phyloP scores from a whole-genome alignment of 2,113 vertebrate species.

The Rhinoptilus africanus region DNA sequence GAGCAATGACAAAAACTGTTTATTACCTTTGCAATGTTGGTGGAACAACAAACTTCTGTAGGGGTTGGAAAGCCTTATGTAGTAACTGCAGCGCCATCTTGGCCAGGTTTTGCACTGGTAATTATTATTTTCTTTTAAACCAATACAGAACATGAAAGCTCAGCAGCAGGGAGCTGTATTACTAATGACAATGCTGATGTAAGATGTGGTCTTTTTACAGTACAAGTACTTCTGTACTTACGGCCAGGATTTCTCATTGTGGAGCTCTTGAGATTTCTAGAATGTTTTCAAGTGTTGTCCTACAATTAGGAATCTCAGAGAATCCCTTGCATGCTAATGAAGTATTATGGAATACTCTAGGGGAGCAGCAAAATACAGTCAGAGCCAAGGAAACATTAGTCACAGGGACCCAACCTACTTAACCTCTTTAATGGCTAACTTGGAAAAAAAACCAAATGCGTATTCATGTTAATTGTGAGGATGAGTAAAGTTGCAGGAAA shows the following conservation, averaged over 20 bases:
- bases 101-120: not conserved
- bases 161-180: not conserved
- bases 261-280: not conserved
- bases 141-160: not conserved
- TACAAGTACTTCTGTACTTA: not conserved
- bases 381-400: slow-evolving; percentile 32
- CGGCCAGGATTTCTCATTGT: not conserved
- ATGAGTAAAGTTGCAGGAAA: slow-evolving; percentile 57
- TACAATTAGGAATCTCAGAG: not conserved
- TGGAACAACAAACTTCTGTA: not conserved
- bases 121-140: not conserved
- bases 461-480: not conserved
- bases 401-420: slow-evolving; percentile 21
- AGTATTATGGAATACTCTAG: not conserved
- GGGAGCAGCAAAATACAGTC: not conserved
- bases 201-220: not conserved
- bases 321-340: not conserved
- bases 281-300: not conserved
- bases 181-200: not conserved
- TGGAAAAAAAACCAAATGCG: not conserved
- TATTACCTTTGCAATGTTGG: not conserved
- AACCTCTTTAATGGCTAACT: slow-evolving; percentile 18
- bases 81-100: not conserved
- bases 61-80: not conserved
- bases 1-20: not conserved